These are phyloP conservation scores for Onychorhynchus coronatus DNA, from an alignment of 2,113 vertebrate species.

Conservation along the genomic window DNA sequence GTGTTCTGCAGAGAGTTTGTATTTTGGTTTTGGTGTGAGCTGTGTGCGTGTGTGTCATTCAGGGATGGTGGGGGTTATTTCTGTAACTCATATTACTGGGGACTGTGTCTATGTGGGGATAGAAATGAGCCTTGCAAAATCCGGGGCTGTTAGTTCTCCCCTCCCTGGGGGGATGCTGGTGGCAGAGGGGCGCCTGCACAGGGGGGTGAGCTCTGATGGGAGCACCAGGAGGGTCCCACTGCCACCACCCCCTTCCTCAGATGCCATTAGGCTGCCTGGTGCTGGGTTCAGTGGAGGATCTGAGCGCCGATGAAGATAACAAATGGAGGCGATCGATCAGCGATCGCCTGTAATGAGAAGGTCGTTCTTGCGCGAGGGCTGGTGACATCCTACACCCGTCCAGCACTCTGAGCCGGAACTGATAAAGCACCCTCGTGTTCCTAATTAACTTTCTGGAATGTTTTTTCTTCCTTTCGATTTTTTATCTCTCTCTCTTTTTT, in stretches of 20 bases:
- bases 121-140: not conserved
- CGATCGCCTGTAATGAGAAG: not conserved
- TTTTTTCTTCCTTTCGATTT: not conserved
- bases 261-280: rapidly evolving
- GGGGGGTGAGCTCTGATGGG: rapidly evolving
- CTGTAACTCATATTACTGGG: rapidly evolving
- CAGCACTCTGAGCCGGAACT: not conserved
- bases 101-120: not conserved
- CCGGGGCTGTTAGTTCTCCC: rapidly evolving
- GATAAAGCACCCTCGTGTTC: not conserved
- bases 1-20: not conserved
- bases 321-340: not conserved
- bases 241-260: rapidly evolving
- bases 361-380: not conserved
- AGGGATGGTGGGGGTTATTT: not conserved
- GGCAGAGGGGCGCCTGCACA: not conserved
- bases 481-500: not conserved
- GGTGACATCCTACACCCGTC: not conserved
- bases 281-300: not conserved
- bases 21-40: not conserved
- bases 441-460: not conserved
- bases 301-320: not conserved
- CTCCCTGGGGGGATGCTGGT: not conserved
- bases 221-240: not conserved
- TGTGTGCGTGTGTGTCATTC: rapidly evolving